Evolutionary conservation across 2,888 invertebrate species (phyloP).

Genomic region (Hybos culiciformis): DNA sequence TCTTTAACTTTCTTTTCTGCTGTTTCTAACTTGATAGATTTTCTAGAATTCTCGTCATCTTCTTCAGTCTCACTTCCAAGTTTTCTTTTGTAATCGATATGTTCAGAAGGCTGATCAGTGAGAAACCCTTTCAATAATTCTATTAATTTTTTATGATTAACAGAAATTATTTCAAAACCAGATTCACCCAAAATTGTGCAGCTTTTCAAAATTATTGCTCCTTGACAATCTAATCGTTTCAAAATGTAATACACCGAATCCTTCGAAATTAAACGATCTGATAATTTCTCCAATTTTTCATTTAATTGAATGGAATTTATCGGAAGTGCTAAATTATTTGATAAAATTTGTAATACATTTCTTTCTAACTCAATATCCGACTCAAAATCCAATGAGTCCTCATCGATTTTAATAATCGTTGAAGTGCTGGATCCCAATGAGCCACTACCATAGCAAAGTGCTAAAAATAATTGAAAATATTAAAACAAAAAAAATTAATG

Average conservation of each 20-base stretch:
- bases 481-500: no score
- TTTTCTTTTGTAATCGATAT: slow-evolving; percentile 36
- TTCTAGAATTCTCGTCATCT: slow-evolving; percentile 20
- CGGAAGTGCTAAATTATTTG: slow-evolving; percentile 59
- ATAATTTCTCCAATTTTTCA: slow-evolving; percentile 40
- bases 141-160: slow-evolving; percentile 26
- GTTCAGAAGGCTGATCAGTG: slow-evolving; percentile 31
- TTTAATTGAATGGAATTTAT: slow-evolving; percentile 53
- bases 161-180: slow-evolving; percentile 33
- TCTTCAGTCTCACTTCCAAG: no score
- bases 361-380: slow-evolving; percentile 48
- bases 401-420: no score
- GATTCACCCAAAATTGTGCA: slow-evolving; percentile 31
- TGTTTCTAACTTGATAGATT: slow-evolving; percentile 18
- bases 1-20: slow-evolving; percentile 20
- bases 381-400: no score
- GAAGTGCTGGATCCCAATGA: no score
- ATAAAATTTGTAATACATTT: slow-evolving; percentile 49
- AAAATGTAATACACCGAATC: slow-evolving; percentile 55
- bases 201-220: slow-evolving; percentile 20
- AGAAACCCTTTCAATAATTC: slow-evolving; percentile 29
- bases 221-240: slow-evolving; percentile 63
- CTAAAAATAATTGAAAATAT: no score
- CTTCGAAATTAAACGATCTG: slow-evolving; percentile 41
- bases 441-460: no score